Evolutionary conservation across 2,888 invertebrate genomes (phyloP), one percentile per base, ranked within the genome.

Genomic region (Nematopogon swammerdamellus): DNA sequence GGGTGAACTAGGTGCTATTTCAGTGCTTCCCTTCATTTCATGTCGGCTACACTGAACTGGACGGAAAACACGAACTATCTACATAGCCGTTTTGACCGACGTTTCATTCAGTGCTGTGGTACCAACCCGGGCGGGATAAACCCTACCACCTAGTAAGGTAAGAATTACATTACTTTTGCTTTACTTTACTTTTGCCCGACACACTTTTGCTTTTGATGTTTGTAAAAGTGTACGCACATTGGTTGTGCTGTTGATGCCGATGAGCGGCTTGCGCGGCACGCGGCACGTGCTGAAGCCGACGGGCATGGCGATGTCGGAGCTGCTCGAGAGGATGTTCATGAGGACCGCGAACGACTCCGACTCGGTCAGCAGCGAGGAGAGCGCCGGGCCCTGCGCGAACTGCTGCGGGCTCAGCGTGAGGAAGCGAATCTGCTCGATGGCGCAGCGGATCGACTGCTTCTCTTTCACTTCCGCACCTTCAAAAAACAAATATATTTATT

Each of bases 321-420:
- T 83, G 18, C 85, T 84, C 18, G 89, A 89, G 18, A 91, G 85
- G 52, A 92, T 90, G 65, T 92, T 91, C 85, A 92, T 91, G 1
- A 93, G 75, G 50, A 93, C 87, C 0, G 89, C 85, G 61, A 91
- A 87, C 14, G 91, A 87, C 63, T 93, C 92, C 1, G 89, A 82
- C 65, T 91, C 87, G 0, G 86, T 82, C 19, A 93, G 76, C 8
- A 92, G 70, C n/a, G 80, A 72, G 14, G 91, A 91, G 47, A 86
- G 82, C 0, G 89, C 91, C 0, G 92, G 91, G 0, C 91, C 90
- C 59, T 89, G 89, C 1, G 92, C 91, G 65, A 93, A 92, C 71
- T 92, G 88, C 63, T 90, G 86, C 0, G 92, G 89, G 0, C 86
- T 85, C 56, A 93, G 72, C 0, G 90, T 91, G 11, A 92, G 77